These are phyloP conservation scores for Tetranychus cinnabarinus DNA, from an alignment of 1,140 invertebrate species.

Conservation along the genomic window DNA sequence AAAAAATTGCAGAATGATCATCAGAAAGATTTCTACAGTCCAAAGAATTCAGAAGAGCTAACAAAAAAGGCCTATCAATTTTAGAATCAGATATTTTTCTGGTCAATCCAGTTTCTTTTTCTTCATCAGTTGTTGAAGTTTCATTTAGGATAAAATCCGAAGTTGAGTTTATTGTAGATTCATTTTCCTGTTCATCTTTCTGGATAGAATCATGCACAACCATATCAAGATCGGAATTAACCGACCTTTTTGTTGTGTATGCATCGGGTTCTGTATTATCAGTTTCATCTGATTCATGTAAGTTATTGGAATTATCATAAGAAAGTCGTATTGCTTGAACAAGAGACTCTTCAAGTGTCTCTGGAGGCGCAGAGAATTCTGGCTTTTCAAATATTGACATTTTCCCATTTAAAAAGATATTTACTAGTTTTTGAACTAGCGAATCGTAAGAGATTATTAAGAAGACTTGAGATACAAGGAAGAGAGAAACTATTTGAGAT, in stretches of 20 bases:
- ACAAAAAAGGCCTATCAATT: conserved; percentile 49
- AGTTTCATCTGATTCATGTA: not conserved
- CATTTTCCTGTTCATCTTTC: not conserved
- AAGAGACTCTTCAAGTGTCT: conserved; percentile 46
- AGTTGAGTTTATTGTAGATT: not conserved
- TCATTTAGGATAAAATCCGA: not conserved
- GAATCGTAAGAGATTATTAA: conserved; percentile 70
- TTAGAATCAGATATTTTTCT: not conserved
- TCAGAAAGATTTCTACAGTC: conserved; percentile 56
- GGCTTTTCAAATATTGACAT: conserved; percentile 15
- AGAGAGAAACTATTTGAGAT: conserved; percentile 68
- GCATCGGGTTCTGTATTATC: not conserved
- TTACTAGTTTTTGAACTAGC: conserved; percentile 60
- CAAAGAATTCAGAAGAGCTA: conserved; percentile 53
- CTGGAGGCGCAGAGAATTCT: conserved; percentile 31
- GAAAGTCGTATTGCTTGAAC: not conserved
- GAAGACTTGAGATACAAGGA: conserved; percentile 81
- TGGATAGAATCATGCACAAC: no score
- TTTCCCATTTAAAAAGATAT: conserved; percentile 54
- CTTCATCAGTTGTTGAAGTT: conserved; percentile 55
- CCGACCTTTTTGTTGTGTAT: no score
- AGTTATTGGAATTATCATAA: no score
- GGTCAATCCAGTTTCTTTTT: conserved; percentile 30
- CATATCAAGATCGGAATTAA: no score
- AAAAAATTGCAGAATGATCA: conserved; percentile 79